Conservation (phyloP, 2,113 vertebrate species). For the Nasalis larvatus region DNA sequence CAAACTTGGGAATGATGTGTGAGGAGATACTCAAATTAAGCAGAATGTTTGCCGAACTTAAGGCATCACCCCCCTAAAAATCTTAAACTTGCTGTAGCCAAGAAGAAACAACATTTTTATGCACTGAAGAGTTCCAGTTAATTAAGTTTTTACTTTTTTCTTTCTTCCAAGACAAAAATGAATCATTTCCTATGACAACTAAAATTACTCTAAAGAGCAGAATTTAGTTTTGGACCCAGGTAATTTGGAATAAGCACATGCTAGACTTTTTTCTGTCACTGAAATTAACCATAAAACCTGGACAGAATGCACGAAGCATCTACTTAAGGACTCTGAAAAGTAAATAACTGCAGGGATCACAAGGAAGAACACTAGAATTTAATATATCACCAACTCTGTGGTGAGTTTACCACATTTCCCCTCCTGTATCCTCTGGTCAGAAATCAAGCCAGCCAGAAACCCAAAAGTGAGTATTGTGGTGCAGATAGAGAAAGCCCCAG, state of each 20-base stretch:
- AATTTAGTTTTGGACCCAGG: neutral
- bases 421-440: neutral
- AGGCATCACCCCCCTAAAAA: neutral
- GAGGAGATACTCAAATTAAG: neutral
- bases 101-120: conserved; percentile 22
- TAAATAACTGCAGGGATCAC: neutral
- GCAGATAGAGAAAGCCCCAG: neutral
- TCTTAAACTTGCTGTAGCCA: neutral
- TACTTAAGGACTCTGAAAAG: neutral
- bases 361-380: neutral
- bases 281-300: neutral
- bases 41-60: neutral
- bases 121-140: neutral
- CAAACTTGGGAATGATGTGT: neutral
- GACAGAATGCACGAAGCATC: neutral
- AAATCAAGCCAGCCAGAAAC: conserved; percentile 17
- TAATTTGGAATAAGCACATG: neutral
- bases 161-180: conserved; percentile 31
- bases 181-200: neutral
- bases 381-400: neutral
- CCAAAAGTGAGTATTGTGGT: neutral
- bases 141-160: neutral
- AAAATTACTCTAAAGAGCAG: conserved; percentile 21
- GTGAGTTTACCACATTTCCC: neutral
- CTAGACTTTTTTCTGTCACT: neutral